Conservation (phyloP, 2,797 vertebrate species). For the Melanotaenia trifasciata region DNA sequence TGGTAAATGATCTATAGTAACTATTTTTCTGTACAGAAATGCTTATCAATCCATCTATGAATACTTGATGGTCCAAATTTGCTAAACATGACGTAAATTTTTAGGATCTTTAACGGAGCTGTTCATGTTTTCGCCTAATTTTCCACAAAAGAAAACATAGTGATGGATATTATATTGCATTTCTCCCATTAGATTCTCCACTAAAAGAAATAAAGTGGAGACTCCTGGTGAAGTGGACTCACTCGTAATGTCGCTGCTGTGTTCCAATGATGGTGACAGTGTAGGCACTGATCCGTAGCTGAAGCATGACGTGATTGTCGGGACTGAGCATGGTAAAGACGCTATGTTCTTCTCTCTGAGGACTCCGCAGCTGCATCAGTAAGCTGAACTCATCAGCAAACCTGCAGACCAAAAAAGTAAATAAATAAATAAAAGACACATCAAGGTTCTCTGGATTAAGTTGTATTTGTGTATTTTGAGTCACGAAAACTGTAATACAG, state of each 20-base stretch:
- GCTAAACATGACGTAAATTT: not conserved
- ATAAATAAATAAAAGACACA: not conserved
- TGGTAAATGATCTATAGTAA: no score
- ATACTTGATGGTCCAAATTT: not conserved
- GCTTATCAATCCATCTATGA: not conserved
- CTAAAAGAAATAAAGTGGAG: no score
- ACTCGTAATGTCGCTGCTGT: constrained; percentile 90
- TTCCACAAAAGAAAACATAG: not conserved
- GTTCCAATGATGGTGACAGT: constrained; percentile 86
- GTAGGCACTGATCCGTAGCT: constrained; percentile 83
- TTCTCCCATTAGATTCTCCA: not conserved
- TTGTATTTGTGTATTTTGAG: not conserved
- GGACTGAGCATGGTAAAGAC: constrained; percentile 86
- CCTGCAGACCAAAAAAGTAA: constrained; percentile 65
- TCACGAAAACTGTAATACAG: not conserved
- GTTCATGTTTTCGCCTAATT: no score
- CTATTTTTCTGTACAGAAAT: no score
- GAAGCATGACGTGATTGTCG: constrained; percentile 82
- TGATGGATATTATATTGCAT: not conserved
- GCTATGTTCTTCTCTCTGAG: constrained; percentile 82
- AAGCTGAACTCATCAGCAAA: constrained; percentile 89
- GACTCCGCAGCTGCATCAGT: constrained; percentile 84
- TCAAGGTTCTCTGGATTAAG: not conserved
- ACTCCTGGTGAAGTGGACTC: constrained; percentile 52
- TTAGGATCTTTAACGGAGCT: no score